phyloP scores from a whole-genome alignment of 1,140 invertebrate genomes.

The Drosophila parvula region DNA sequence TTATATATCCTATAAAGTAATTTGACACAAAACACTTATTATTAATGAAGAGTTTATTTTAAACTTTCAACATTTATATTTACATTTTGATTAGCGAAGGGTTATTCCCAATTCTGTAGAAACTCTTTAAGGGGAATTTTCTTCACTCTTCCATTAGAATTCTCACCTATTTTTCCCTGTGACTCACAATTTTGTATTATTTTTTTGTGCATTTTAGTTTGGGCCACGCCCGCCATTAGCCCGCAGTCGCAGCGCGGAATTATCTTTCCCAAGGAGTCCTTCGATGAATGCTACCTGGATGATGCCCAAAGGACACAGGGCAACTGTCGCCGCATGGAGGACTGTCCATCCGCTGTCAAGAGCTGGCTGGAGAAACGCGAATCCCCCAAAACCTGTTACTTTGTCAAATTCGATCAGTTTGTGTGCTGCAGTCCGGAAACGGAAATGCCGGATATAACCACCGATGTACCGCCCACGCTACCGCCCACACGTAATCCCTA shows the following conservation, averaged over 20 bases:
- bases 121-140: slow-evolving; percentile 61
- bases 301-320: slow-evolving; percentile 31
- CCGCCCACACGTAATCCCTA: not conserved
- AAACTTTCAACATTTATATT: not conserved
- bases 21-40: not conserved
- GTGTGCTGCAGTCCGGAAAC: slow-evolving; percentile 65
- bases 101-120: slow-evolving; percentile 63
- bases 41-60: not conserved
- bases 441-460: slow-evolving; percentile 4
- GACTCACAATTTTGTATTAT: slow-evolving; percentile 4
- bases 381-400: slow-evolving; percentile 75
- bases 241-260: slow-evolving; percentile 63
- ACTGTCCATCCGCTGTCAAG: slow-evolving; percentile 57
- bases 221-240: slow-evolving; percentile 40
- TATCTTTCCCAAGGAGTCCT: slow-evolving; percentile 71
- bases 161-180: slow-evolving; percentile 5
- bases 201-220: slow-evolving; percentile 20
- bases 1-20: too few relatives aligned
- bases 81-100: not conserved
- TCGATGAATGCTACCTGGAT: slow-evolving; percentile 68
- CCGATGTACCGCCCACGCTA: slow-evolving; percentile 13
- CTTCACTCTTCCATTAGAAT: not conserved
- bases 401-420: slow-evolving; percentile 75
- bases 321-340: slow-evolving; percentile 58
- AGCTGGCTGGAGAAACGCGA: slow-evolving; percentile 52